Conservation (phyloP, 2,888 invertebrate genomes). For the Diplolepis rosae region DNA sequence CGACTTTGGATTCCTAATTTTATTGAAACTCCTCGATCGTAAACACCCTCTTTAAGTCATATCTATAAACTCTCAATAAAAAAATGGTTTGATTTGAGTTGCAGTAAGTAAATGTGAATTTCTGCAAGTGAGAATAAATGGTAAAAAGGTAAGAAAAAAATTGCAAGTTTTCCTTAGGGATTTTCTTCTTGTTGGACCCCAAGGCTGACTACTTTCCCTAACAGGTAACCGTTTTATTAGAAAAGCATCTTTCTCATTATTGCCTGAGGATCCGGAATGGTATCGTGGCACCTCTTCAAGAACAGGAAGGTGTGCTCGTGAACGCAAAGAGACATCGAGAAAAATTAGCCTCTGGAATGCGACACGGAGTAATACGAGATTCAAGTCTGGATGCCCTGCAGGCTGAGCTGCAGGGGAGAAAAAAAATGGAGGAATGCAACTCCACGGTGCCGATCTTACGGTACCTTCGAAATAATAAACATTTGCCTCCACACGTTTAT, state of each 20-base stretch:
- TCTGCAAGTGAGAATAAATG: too few relatives aligned
- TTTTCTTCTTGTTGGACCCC: neutral
- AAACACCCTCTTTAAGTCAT: too few relatives aligned
- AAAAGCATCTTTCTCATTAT: conserved; percentile 2
- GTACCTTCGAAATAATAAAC: conserved; percentile 27
- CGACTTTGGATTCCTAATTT: too few relatives aligned
- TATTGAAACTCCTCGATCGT: too few relatives aligned
- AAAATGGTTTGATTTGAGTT: too few relatives aligned
- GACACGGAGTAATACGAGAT: conserved; percentile 38
- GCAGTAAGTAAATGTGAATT: too few relatives aligned
- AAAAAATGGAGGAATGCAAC: conserved; percentile 33
- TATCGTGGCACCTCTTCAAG: conserved; percentile 38
- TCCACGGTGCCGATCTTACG: conserved; percentile 27
- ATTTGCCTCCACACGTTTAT: conserved; percentile 20
- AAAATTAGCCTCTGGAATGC: conserved; percentile 49
- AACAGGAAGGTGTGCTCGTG: conserved; percentile 37
- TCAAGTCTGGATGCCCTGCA: conserved; percentile 35
- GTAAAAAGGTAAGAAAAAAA: neutral
- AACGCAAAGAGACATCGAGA: conserved; percentile 38
- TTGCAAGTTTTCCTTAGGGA: neutral
- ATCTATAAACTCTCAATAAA: too few relatives aligned
- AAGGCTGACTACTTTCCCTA: neutral
- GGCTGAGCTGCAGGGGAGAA: conserved; percentile 29
- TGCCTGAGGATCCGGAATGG: conserved; percentile 36
- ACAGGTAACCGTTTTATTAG: neutral